These are phyloP conservation scores for Zaprionus gabonicus DNA, from an alignment of 1,140 invertebrate genomes.

Conservation along the genomic window DNA sequence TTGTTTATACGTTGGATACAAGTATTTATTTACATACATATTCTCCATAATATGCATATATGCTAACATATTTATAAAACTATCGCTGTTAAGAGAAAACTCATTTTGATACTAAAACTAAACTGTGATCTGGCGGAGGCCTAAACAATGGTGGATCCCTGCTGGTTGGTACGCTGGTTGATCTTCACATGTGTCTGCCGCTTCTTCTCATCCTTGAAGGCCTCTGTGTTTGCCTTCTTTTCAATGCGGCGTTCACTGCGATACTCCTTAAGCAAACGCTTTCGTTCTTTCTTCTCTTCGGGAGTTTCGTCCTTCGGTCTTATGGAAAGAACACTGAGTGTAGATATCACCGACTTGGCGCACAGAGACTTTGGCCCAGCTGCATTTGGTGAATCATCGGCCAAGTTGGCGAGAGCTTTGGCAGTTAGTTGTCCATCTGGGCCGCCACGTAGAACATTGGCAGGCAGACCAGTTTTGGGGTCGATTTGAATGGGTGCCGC, in stretches of 20 bases:
- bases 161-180: conserved; percentile 90
- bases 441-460: conserved; percentile 87
- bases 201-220: conserved; percentile 96
- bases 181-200: conserved; percentile 91
- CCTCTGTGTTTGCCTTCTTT: conserved; percentile 93
- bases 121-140: background rate
- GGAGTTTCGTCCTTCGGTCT: conserved; percentile 92
- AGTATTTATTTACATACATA: background rate
- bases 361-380: conserved; percentile 85
- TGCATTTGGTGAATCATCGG: conserved; percentile 85
- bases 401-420: conserved; percentile 88
- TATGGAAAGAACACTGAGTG: conserved; percentile 89
- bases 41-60: background rate
- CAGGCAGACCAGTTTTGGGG: conserved; percentile 90
- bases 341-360: conserved; percentile 89
- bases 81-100: conserved; percentile 11
- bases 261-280: conserved; percentile 93
- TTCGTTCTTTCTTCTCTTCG: conserved; percentile 92
- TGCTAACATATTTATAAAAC: conserved; percentile 4
- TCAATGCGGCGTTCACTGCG: conserved; percentile 93
- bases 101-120: conserved; percentile 17
- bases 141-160: conserved; percentile 89
- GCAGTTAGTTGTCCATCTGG: conserved; percentile 87
- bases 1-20: background rate
- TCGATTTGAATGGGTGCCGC: conserved; percentile 88